Evolutionary conservation across 2,113 vertebrate species (phyloP).

Genomic region (Hepsetus odoe): DNA sequence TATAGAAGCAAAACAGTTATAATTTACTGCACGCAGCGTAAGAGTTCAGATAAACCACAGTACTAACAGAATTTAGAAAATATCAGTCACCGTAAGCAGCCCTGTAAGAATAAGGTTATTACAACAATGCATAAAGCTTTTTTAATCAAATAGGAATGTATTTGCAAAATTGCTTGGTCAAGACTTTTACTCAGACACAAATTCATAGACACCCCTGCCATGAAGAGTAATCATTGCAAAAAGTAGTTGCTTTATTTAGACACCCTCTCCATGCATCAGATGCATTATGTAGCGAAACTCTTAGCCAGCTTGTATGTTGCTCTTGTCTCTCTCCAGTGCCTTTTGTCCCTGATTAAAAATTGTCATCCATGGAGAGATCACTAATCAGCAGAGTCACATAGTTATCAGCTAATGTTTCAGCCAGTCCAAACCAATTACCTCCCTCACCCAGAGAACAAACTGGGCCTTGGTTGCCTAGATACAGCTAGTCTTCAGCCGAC

Average conservation of each 20-base stretch:
- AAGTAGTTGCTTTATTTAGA: not conserved
- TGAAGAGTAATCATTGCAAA: not conserved
- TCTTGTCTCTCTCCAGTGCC: not conserved
- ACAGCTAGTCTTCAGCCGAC: slow-evolving; percentile 21
- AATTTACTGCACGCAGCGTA: not conserved
- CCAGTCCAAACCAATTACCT: slow-evolving; percentile 45
- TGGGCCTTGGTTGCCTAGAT: slow-evolving; percentile 45
- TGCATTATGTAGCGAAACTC: not conserved
- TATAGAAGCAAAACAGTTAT: slow-evolving; percentile 3
- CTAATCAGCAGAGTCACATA: slow-evolving; percentile 39
- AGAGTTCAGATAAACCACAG: not conserved
- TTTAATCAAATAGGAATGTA: not conserved
- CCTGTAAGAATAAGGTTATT: not conserved
- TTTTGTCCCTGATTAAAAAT: not conserved
- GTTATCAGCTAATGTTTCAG: slow-evolving; percentile 32
- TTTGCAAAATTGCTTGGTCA: not conserved
- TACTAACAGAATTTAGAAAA: not conserved
- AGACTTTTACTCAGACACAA: not conserved
- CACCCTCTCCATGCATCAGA: not conserved
- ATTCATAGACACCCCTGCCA: not conserved
- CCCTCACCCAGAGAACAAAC: slow-evolving; percentile 42
- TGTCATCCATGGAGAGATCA: not conserved
- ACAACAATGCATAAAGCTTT: not conserved
- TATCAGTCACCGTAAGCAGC: not conserved
- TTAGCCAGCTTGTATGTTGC: not conserved